phyloP scores from a whole-genome alignment of 2,888 invertebrate genomes.

The Anarsia innoxiella region DNA sequence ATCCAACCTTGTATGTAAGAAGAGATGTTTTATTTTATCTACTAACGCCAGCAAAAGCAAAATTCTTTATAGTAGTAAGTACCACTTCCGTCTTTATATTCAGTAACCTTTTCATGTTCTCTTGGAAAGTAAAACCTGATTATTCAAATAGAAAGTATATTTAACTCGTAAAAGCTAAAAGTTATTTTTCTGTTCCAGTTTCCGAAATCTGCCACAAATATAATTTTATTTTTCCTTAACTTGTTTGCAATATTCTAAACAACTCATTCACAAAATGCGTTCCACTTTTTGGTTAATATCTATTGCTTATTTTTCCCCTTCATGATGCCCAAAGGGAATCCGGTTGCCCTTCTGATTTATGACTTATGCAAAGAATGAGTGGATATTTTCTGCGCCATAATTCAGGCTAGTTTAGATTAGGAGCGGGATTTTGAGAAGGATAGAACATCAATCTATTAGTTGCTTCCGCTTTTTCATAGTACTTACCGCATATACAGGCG shows the following conservation, averaged over 20 bases:
- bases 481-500: too few relatives aligned
- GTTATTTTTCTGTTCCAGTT: neutral
- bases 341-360: constrained; percentile 63
- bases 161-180: neutral
- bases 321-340: constrained; percentile 58
- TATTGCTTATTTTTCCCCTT: constrained; percentile 64
- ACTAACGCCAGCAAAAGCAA: too few relatives aligned
- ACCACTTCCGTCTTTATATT: too few relatives aligned
- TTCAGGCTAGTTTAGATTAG: constrained; percentile 68
- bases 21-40: too few relatives aligned
- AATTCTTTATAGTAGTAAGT: too few relatives aligned
- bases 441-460: constrained; percentile 57
- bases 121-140: too few relatives aligned
- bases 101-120: too few relatives aligned
- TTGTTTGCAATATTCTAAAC: constrained; percentile 10
- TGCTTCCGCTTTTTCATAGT: constrained; percentile 29
- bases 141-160: neutral
- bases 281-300: constrained; percentile 53
- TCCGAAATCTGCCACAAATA: constrained; percentile 1
- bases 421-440: constrained; percentile 45
- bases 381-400: constrained; percentile 69
- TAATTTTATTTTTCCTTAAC: constrained; percentile 5
- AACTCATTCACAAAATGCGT: constrained; percentile 10
- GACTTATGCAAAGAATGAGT: constrained; percentile 68
- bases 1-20: too few relatives aligned